Evolutionary conservation across 2,797 vertebrate genomes (phyloP).

Genomic region (Euphonia xanthogaster): DNA sequence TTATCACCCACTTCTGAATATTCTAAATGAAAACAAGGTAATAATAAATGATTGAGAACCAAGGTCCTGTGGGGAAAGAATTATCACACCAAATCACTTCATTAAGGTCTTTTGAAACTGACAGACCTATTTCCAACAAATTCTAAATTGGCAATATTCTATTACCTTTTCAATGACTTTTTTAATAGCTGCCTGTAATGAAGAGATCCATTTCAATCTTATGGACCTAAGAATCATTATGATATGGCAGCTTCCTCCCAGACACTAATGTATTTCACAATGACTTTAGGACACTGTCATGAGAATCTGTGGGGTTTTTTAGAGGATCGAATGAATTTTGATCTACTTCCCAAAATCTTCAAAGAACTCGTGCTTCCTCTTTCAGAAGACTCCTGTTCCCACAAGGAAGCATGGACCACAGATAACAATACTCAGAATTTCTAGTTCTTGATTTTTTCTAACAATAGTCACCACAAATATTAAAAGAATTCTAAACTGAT

Average conservation of each 20-base stretch:
- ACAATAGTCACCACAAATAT: not conserved
- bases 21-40: not conserved
- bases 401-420: not conserved
- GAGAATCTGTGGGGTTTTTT: not conserved
- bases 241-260: not conserved
- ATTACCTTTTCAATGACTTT: not conserved
- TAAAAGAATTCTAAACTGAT: not conserved
- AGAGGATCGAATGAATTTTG: not conserved
- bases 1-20: not conserved
- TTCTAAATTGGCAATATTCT: not conserved
- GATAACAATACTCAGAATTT: not conserved
- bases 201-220: not conserved
- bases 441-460: not conserved
- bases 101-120: not conserved
- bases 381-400: not conserved
- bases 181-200: not conserved
- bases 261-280: not conserved
- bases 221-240: not conserved
- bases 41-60: not conserved
- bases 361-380: not conserved
- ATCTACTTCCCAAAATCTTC: not conserved
- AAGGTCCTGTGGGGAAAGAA: rapidly evolving
- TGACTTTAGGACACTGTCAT: not conserved
- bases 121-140: not conserved
- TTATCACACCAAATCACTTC: not conserved